Base-by-base conservation (phyloP, 1,140 invertebrate genomes). In the Aphis gossypii region DNA sequence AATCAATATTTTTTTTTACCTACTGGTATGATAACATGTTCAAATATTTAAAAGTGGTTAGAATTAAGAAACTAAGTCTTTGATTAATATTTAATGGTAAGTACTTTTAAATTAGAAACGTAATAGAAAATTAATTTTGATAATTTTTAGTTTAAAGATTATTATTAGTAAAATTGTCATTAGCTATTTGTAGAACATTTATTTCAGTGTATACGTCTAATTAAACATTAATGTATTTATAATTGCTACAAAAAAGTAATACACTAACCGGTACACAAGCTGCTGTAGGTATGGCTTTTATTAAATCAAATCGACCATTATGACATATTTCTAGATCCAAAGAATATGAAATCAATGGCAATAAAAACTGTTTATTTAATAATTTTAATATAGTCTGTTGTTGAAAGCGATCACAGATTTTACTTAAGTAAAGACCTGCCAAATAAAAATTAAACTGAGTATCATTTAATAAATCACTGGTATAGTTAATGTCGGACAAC, bases 331-430 rank as follows among this genome's bases (percentile, higher is more conserved):
- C 82, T 38, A n/a, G 60, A 93, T 86, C 82, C 21, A 93, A 1
- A 56, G 92, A 51, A 93, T 93, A 93, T 8, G 92, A 23, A 44
- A 93, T 93, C 25, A 93, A n/a, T 93, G 92, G 82, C 38, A 93
- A 86, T 14, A 93, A 84, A 51, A 30, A 46, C 18, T 21, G 84
- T 93, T 93, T 93, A 44, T 93, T 86, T 84, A 93, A 54, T n/a
- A 93, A 84, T 6, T 86, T 93, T 30, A 93, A 86, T 56, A 93
- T 14, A 38, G 8, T 56, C 54, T 86, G n/a, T 54, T 93, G 76
- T 84, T 93, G 92, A 54, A 23, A 54, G 6, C 18, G 46, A 44
- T 93, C 76, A 86, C 76, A 46, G 30, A 51, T 82, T 54, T 93
- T 93, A 84, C 76, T 76, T 21, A 93, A 93, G 18, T 93, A 93